Evolutionary conservation across 2,888 invertebrate species (phyloP).

Genomic region (Cephus pulcher): DNA sequence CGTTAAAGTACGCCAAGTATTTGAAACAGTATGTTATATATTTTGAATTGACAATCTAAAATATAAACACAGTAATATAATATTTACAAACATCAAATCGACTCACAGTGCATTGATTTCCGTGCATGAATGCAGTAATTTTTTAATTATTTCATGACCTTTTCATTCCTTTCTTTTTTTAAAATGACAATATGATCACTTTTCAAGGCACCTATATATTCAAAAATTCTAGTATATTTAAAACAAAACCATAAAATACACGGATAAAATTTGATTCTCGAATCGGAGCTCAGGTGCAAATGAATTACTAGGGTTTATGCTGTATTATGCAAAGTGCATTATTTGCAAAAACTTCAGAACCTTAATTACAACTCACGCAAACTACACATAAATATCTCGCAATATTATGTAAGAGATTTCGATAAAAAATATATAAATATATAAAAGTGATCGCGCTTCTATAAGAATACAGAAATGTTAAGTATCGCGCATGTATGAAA

Average conservation of each 20-base stretch:
- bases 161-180: background rate
- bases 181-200: background rate
- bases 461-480: background rate
- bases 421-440: constrained; percentile 9
- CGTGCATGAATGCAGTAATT: background rate
- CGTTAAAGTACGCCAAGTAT: background rate
- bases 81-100: constrained; percentile 27
- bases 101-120: constrained; percentile 1
- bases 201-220: constrained; percentile 2
- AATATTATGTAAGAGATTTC: background rate
- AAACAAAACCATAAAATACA: background rate
- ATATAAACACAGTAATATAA: constrained; percentile 11
- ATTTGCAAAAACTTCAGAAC: background rate
- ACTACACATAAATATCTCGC: constrained; percentile 1
- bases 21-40: background rate
- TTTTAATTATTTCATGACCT: background rate
- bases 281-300: constrained; percentile 7
- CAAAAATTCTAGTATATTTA: background rate
- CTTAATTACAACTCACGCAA: background rate
- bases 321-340: background rate
- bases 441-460: constrained; percentile 2
- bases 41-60: background rate
- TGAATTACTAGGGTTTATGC: background rate
- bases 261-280: constrained; percentile 11
- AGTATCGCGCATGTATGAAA: background rate